Evolutionary conservation across 92 coral and sea anemone species (phyloP).

Genomic region (Paramuricea clavata): DNA sequence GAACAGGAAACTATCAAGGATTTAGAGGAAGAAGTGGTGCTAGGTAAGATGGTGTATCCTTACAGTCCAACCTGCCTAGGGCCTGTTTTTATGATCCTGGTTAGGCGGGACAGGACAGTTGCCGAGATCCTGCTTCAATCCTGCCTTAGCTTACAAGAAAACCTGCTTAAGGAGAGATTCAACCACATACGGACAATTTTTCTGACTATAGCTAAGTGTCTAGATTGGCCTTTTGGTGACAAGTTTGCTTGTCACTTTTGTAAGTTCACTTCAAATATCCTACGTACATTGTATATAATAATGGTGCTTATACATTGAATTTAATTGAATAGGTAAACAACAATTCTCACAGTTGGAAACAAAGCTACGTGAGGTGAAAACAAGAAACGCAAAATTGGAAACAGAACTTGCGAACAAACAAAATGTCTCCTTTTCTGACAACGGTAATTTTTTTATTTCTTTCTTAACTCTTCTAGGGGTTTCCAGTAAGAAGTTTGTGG

Average conservation of each 20-base stretch:
- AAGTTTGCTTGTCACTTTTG: no score
- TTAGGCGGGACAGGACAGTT: no score
- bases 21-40: slow-evolving; percentile 32
- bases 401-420: slow-evolving; percentile 13
- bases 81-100: no score
- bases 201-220: no score
- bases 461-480: background rate
- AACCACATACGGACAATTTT: no score
- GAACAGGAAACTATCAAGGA: slow-evolving; percentile 76
- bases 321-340: slow-evolving; percentile 15
- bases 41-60: background rate
- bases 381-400: slow-evolving; percentile 23
- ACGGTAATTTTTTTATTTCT: background rate
- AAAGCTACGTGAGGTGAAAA: slow-evolving; percentile 16
- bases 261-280: no score
- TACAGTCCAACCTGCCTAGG: no score
- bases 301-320: background rate
- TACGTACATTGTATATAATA: no score
- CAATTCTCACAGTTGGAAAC: slow-evolving; percentile 18
- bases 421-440: background rate
- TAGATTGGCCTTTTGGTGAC: no score
- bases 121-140: no score
- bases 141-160: no score
- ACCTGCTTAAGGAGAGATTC: no score
- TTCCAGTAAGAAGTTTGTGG: background rate